A percentile compares a stretch with the other conserved stretches of the same genome.
These are phyloP conservation scores for Lasius fuliginosus DNA, from an alignment of 2,888 invertebrate genomes.

Conservation along the genomic window DNA sequence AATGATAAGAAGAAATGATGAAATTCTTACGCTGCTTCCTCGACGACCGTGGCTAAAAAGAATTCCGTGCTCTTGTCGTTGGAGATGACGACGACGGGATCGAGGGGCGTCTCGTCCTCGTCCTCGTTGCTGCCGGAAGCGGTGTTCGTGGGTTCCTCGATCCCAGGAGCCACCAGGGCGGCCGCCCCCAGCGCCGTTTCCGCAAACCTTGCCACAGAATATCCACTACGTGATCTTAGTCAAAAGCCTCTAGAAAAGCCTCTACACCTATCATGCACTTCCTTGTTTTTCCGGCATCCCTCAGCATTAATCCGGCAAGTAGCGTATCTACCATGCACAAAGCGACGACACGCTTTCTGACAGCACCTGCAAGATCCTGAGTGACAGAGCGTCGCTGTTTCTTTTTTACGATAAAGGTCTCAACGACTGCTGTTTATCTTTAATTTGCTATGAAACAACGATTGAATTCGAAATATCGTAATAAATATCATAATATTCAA, in stretches of 20 bases:
- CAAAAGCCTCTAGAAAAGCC: conserved; percentile 82
- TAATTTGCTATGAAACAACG: conserved; percentile 17
- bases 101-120: conserved; percentile 89
- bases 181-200: conserved; percentile 92
- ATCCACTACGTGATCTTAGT: conserved; percentile 86
- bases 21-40: conserved; percentile 92
- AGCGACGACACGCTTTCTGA: conserved; percentile 58
- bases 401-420: not conserved
- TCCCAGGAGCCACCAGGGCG: conserved; percentile 88
- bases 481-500: not conserved
- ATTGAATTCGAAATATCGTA: not conserved
- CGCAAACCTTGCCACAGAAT: conserved; percentile 89
- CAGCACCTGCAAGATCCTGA: conserved; percentile 57
- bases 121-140: conserved; percentile 96
- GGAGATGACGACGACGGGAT: conserved; percentile 90
- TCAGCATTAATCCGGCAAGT: conserved; percentile 64
- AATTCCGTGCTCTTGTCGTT: conserved; percentile 97
- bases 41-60: conserved; percentile 95
- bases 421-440: conserved; percentile 1
- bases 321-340: conserved; percentile 69
- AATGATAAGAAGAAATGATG: conserved; percentile 37
- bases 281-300: conserved; percentile 59
- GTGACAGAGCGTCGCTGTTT: conserved; percentile 49
- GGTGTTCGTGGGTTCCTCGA: conserved; percentile 95
- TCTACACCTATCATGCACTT: conserved; percentile 81